A percentile compares a stretch with the other conserved stretches of the same genome.
Evolutionary conservation across 2,113 vertebrate genomes (phyloP).

Genomic region (Dasyornis broadbenti): DNA sequence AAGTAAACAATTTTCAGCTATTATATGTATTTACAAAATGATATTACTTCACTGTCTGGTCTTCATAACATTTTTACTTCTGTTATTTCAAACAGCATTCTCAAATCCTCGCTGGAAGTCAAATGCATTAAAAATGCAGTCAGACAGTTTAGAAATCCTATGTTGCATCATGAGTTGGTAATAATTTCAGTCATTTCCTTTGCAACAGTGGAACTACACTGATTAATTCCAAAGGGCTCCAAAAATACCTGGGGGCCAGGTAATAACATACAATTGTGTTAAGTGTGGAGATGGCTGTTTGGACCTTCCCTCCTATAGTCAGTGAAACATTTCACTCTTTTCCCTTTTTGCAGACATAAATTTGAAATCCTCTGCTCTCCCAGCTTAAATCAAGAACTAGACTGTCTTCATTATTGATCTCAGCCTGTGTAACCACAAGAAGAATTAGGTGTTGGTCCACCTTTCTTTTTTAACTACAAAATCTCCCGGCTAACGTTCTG

Average conservation of each 20-base stretch:
- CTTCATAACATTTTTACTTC: slow-evolving; percentile 43
- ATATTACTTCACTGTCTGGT: slow-evolving; percentile 42
- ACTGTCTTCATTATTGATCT: not conserved
- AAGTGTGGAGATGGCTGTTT: not conserved
- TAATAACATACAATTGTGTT: not conserved
- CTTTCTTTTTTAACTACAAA: not conserved
- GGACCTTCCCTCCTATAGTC: not conserved
- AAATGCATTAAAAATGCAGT: slow-evolving; percentile 9
- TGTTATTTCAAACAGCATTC: slow-evolving; percentile 10
- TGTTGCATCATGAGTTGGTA: not conserved
- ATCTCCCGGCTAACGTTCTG: not conserved
- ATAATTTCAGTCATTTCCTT: not conserved
- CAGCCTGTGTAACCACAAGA: not conserved
- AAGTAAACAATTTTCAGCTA: slow-evolving; percentile 59
- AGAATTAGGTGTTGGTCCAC: not conserved
- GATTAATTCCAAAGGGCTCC: not conserved
- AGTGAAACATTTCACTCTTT: not conserved
- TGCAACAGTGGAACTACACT: not conserved
- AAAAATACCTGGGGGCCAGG: not conserved
- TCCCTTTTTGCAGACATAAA: not conserved
- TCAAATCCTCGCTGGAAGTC: slow-evolving; percentile 18
- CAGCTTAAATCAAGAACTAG: not conserved
- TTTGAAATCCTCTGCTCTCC: not conserved
- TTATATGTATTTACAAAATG: slow-evolving; percentile 37
- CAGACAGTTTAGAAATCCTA: not conserved